phyloP scores from a whole-genome alignment of 2,888 invertebrate genomes.

The Keiferia lycopersicella region DNA sequence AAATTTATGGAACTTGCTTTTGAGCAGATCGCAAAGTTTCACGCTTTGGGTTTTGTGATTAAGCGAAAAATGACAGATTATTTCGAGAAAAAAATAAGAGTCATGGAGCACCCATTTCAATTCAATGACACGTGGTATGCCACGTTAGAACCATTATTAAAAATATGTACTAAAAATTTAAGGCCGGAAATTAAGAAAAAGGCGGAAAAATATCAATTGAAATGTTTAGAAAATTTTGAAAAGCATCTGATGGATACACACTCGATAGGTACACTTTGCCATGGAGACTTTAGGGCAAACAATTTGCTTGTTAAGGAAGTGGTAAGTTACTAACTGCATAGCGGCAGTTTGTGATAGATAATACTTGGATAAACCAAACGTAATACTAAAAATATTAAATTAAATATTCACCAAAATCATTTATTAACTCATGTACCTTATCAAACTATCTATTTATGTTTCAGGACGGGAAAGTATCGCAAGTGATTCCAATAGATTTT shows the following conservation, averaged over 20 bases:
- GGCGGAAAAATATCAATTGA: slow-evolving; percentile 38
- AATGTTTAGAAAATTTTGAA: slow-evolving; percentile 39
- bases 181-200: slow-evolving; percentile 30
- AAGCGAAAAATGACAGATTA: slow-evolving; percentile 45
- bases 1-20: slow-evolving; percentile 52
- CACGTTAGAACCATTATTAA: slow-evolving; percentile 37
- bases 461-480: slow-evolving; percentile 45
- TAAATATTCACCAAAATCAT: no score
- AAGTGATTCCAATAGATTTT: slow-evolving; percentile 52
- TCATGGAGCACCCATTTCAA: slow-evolving; percentile 33
- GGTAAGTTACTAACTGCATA: slow-evolving; percentile 43
- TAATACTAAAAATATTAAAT: no score
- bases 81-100: slow-evolving; percentile 45
- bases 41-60: slow-evolving; percentile 51
- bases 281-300: slow-evolving; percentile 62
- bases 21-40: slow-evolving; percentile 57
- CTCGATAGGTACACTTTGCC: slow-evolving; percentile 43
- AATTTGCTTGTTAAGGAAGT: slow-evolving; percentile 54
- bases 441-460: slow-evolving; percentile 29
- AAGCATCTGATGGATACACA: slow-evolving; percentile 40
- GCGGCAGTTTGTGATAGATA: no score
- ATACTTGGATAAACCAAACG: no score
- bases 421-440: slow-evolving; percentile 9
- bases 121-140: slow-evolving; percentile 43
- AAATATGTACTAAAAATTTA: slow-evolving; percentile 6